Conservation (phyloP, 2,797 vertebrate species). For the Diplodus puntazzo region DNA sequence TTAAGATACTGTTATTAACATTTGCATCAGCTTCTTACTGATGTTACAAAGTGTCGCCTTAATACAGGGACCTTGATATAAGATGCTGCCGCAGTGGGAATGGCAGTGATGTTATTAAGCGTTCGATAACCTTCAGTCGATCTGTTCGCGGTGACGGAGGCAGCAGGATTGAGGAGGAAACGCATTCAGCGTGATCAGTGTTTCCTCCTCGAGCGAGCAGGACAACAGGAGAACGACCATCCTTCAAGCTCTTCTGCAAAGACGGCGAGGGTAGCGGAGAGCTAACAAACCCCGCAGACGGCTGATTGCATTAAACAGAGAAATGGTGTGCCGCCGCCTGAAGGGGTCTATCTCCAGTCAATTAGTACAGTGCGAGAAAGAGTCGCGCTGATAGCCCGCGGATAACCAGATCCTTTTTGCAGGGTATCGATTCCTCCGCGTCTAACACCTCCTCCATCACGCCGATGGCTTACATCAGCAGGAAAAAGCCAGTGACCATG, state of each 20-base stretch:
- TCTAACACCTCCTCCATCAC: constrained; percentile 66
- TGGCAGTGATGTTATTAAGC: neutral
- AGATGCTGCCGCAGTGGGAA: no score
- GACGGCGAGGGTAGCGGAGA: constrained; percentile 12
- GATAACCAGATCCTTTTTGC: constrained; percentile 61
- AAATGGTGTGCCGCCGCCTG: constrained; percentile 35
- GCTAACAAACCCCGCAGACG: constrained; percentile 40
- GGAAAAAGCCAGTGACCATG: constrained; percentile 58
- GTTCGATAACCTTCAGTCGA: constrained; percentile 1
- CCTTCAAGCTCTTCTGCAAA: constrained; percentile 40
- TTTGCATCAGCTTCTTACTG: no score
- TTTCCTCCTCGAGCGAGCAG: constrained; percentile 36
- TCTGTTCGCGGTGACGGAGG: constrained; percentile 24
- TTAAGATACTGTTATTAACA: no score
- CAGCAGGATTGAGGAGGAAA: constrained; percentile 17
- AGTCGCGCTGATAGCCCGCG: constrained; percentile 54
- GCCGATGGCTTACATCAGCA: constrained; percentile 71
- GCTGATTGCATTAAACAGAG: constrained; percentile 58
- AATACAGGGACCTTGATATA: no score
- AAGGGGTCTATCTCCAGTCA: constrained; percentile 59
- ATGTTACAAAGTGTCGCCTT: no score
- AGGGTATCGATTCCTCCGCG: constrained; percentile 67
- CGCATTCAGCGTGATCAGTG: constrained; percentile 13
- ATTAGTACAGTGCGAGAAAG: constrained; percentile 51
- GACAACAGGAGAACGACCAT: constrained; percentile 26